These are phyloP conservation scores for Brenthis ino DNA, from an alignment of 2,888 invertebrate genomes.

Conservation along the genomic window DNA sequence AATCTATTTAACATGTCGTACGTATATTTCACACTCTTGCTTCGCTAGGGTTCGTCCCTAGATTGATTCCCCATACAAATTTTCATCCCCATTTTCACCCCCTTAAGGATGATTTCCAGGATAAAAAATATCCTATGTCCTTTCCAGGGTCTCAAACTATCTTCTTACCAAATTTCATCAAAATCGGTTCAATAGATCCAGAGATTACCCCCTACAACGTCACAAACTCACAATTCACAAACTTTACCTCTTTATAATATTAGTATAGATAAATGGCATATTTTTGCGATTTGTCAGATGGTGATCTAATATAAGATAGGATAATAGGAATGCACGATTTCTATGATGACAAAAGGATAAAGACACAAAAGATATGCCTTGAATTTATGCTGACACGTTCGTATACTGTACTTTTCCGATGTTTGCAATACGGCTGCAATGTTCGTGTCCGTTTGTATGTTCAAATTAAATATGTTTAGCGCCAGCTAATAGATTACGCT, in stretches of 20 bases:
- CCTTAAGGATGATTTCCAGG: too few species aligned
- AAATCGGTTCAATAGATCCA: too few species aligned
- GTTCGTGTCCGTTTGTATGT: conserved; percentile 54
- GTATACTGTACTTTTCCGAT: conserved; percentile 72
- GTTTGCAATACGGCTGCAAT: conserved; percentile 58
- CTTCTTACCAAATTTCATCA: too few species aligned
- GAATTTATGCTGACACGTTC: conserved; percentile 25
- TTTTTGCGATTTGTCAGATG: conserved; percentile 27
- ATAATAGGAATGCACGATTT: conserved; percentile 18
- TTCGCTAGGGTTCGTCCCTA: too few species aligned
- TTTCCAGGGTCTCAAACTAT: too few species aligned
- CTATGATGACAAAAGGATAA: conserved; percentile 26
- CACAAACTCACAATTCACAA: too few species aligned
- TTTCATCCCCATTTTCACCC: too few species aligned
- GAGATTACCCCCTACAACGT: too few species aligned
- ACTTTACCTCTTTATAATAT: too few species aligned
- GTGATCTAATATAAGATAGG: conserved; percentile 20
- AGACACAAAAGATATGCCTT: conserved; percentile 38
- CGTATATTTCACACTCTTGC: neutral
- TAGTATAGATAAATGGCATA: conserved; percentile 13
- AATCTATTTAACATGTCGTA: too few species aligned
- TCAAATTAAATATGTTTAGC: conserved; percentile 73
- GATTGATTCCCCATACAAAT: too few species aligned
- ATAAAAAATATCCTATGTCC: too few species aligned
- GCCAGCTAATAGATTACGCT: conserved; percentile 60